phyloP scores from a whole-genome alignment of 2,797 vertebrate genomes.

The Rhinoraja longicauda region DNA sequence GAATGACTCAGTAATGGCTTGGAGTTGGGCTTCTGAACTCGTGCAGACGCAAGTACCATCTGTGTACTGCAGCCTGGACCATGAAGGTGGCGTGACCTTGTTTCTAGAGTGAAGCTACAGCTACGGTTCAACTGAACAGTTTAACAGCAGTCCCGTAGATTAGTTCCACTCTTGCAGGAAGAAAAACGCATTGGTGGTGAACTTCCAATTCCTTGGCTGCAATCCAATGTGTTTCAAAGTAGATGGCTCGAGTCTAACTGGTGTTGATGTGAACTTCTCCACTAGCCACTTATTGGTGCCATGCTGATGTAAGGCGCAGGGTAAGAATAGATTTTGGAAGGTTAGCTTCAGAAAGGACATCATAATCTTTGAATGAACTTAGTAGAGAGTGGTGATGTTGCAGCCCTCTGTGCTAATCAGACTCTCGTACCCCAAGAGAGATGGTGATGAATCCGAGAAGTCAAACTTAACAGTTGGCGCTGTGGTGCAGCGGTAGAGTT shows the following conservation, averaged over 20 bases:
- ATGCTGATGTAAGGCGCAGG: background rate
- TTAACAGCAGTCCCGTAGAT: too few relatives aligned
- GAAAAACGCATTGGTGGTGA: background rate
- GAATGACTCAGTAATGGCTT: too few relatives aligned
- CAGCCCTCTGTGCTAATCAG: background rate
- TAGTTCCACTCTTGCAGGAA: too few relatives aligned
- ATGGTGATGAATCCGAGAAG: background rate
- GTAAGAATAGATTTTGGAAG: background rate
- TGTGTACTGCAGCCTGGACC: too few relatives aligned
- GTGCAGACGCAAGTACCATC: too few relatives aligned
- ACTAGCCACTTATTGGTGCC: constrained; percentile 7
- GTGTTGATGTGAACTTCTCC: background rate
- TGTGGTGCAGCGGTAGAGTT: too few relatives aligned
- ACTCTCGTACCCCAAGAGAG: background rate
- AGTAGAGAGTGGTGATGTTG: background rate
- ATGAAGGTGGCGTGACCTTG: too few relatives aligned
- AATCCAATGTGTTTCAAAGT: background rate
- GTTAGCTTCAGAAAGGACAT: background rate
- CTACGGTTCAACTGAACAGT: too few relatives aligned
- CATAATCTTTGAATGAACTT: background rate
- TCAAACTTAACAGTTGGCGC: background rate
- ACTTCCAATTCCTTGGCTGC: background rate
- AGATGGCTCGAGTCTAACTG: background rate
- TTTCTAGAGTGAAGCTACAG: too few relatives aligned
- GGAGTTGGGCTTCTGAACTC: too few relatives aligned